A percentile compares a stretch with the other conserved stretches of the same genome.
These are phyloP conservation scores for Nebria ingens DNA, from an alignment of 1,140 invertebrate genomes.

Conservation along the genomic window DNA sequence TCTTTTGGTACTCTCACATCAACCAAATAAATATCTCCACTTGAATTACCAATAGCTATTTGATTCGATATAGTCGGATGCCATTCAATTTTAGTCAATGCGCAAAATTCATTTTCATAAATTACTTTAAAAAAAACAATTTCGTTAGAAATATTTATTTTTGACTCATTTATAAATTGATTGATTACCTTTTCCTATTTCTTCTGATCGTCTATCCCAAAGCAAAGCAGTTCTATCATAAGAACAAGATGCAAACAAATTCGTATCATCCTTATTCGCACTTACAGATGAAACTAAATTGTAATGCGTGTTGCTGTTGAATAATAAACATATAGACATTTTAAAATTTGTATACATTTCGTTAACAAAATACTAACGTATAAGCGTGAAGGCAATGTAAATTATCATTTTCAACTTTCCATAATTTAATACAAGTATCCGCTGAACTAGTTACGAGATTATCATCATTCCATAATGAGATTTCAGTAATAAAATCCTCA, in stretches of 20 bases:
- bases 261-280: conserved; percentile 20
- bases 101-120: conserved; percentile 27
- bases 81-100: conserved; percentile 22
- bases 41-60: conserved; percentile 21
- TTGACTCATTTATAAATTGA: conserved; percentile 5
- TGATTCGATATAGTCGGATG: conserved; percentile 20
- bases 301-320: conserved; percentile 23
- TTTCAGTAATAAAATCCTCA: conserved; percentile 1
- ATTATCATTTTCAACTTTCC: neutral
- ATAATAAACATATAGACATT: conserved; percentile 17
- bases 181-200: conserved; percentile 19
- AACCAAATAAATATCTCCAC: conserved; percentile 25
- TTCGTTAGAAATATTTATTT: neutral
- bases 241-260: conserved; percentile 22
- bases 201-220: conserved; percentile 22
- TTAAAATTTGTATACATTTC: neutral
- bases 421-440: neutral
- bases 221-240: conserved; percentile 22
- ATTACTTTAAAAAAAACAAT: conserved; percentile 23
- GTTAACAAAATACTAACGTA: neutral
- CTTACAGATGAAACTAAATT: conserved; percentile 21
- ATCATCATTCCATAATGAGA: neutral
- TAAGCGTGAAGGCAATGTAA: neutral
- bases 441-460: neutral
- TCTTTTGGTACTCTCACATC: conserved; percentile 26